Conservation (phyloP, 2,113 vertebrate species). For the Myotis davidii region DNA sequence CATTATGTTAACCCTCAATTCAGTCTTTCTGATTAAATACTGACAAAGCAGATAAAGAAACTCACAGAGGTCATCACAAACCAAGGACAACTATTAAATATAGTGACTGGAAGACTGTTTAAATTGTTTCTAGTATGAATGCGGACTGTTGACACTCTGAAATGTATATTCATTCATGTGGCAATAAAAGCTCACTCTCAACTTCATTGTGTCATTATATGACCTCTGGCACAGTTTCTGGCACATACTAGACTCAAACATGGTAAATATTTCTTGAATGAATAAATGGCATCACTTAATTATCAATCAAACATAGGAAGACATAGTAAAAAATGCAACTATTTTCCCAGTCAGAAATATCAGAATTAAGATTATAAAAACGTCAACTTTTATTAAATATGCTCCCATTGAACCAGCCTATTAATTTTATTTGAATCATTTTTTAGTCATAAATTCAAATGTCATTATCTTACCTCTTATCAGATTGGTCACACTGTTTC, state of each 20-base stretch:
- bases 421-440: background rate
- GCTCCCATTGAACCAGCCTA: background rate
- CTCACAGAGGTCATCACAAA: background rate
- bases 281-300: conserved; percentile 1
- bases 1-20: background rate
- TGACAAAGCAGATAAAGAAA: conserved; percentile 3
- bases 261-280: background rate
- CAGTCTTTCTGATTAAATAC: background rate
- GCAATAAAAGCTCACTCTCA: background rate
- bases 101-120: background rate
- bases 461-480: background rate
- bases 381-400: background rate
- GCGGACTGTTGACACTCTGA: background rate
- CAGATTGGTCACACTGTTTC: background rate
- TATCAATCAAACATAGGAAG: background rate
- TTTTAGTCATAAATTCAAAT: background rate
- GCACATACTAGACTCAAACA: background rate
- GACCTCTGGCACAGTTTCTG: background rate
- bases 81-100: background rate
- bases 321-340: background rate
- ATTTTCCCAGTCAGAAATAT: conserved; percentile 9
- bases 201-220: background rate
- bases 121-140: background rate
- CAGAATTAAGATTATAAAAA: conserved; percentile 11
- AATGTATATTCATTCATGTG: background rate